Percentiles rank a stretch among this genome's conserved stretches.
Evolutionary conservation across 2,113 vertebrate genomes (phyloP).

Genomic region (Oncorhynchus keta): DNA sequence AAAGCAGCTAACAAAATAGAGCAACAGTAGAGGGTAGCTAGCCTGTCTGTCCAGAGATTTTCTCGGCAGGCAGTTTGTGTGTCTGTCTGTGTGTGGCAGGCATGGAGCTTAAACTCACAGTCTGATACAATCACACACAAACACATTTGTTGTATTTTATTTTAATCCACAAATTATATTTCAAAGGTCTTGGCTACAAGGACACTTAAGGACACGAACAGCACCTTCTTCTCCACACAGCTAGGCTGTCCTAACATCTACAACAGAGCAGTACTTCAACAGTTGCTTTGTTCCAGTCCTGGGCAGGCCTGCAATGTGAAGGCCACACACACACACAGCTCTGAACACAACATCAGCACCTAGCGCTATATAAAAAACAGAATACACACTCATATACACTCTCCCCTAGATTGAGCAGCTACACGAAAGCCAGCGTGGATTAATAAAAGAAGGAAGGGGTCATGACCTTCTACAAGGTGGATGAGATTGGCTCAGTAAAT

Average conservation of each 20-base stretch:
- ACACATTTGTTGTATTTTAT: too few relatives aligned
- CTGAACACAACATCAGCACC: too few relatives aligned
- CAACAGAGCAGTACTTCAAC: background rate
- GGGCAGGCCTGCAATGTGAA: too few relatives aligned
- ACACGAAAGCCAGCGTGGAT: background rate
- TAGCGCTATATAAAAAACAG: too few relatives aligned
- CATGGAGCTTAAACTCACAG: background rate
- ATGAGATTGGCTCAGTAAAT: slow-evolving; percentile 13
- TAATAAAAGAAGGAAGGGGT: slow-evolving; percentile 5
- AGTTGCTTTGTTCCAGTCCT: background rate
- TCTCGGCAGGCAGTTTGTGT: background rate
- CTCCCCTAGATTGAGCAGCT: background rate
- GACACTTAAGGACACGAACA: too few relatives aligned
- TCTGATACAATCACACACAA: too few relatives aligned
- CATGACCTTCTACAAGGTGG: background rate
- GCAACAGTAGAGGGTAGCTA: background rate
- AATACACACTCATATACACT: too few relatives aligned
- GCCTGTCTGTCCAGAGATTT: background rate
- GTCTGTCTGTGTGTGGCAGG: background rate
- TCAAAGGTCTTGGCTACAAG: background rate
- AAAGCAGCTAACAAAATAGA: background rate
- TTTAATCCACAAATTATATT: too few relatives aligned
- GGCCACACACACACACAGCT: too few relatives aligned
- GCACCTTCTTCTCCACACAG: too few relatives aligned
- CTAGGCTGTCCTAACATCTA: too few relatives aligned